Evolutionary conservation across 53 echinoderm and acorn worm genomes (phyloP).

Genomic region (Mesocentrotus franciscanus): DNA sequence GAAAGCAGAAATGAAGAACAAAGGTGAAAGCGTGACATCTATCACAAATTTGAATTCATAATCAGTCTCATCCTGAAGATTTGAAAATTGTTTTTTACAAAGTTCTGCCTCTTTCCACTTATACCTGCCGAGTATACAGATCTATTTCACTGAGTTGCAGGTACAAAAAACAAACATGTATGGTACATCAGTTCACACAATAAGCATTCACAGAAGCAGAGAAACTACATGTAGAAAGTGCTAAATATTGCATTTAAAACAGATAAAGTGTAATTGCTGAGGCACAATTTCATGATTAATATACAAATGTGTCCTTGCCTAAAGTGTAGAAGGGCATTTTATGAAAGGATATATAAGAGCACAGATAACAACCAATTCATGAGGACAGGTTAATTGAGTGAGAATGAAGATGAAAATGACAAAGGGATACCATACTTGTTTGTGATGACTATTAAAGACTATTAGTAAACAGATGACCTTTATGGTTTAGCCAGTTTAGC

Average conservation of each 20-base stretch:
- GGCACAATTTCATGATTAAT: neutral
- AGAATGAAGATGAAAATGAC: conserved; percentile 9
- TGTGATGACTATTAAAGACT: neutral
- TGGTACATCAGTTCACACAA: neutral
- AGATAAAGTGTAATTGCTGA: neutral
- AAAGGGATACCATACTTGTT: conserved; percentile 20
- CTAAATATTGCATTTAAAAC: neutral
- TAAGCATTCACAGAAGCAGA: neutral
- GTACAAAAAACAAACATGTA: neutral
- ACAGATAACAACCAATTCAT: neutral
- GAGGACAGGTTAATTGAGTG: neutral
- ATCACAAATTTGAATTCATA: neutral
- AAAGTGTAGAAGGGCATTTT: neutral
- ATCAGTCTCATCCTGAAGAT: neutral
- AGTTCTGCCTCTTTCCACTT: neutral
- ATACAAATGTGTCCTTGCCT: neutral
- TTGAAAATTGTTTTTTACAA: neutral
- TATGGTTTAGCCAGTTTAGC: neutral
- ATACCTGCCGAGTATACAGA: neutral
- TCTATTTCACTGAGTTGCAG: neutral
- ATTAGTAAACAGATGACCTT: conserved; percentile 47
- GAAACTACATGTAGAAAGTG: neutral
- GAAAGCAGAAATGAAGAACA: neutral
- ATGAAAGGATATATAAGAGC: neutral
- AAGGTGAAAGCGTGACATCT: neutral